A percentile compares a stretch with the other conserved stretches of the same genome.
Conservation (phyloP, 2,797 vertebrate species). For the Odontamblyopus rebecca region DNA sequence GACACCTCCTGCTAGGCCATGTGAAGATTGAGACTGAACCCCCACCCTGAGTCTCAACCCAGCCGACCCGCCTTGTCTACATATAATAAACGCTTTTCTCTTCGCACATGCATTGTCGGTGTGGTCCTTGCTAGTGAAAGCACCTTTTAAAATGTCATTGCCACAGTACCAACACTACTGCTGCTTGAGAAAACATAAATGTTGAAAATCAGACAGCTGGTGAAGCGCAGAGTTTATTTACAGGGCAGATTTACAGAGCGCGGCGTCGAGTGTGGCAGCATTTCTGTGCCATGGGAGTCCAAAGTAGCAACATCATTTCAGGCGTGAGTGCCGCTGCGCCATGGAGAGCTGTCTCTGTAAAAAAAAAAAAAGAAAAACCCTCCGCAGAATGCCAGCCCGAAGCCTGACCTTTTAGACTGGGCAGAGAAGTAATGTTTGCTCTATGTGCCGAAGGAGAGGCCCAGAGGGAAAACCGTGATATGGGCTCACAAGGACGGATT, state of each 20-base stretch:
- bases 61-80: too few species aligned
- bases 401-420: constrained; percentile 67
- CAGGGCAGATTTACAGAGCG: neutral
- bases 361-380: constrained; percentile 31
- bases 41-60: too few species aligned
- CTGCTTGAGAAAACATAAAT: neutral
- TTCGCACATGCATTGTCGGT: too few species aligned
- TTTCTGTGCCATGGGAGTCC: constrained; percentile 57
- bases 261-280: neutral
- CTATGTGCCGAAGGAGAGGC: constrained; percentile 25
- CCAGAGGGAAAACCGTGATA: neutral
- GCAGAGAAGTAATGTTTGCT: constrained; percentile 44
- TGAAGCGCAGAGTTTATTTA: neutral
- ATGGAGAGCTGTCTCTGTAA: constrained; percentile 51
- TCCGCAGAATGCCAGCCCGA: constrained; percentile 68
- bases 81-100: too few species aligned
- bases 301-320: constrained; percentile 73
- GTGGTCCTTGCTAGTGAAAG: too few species aligned
- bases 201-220: neutral
- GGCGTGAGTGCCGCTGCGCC: constrained; percentile 62
- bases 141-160: neutral
- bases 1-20: too few species aligned
- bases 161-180: neutral
- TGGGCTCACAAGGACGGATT: neutral
- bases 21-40: too few species aligned